Conservation (phyloP, 1,140 invertebrate genomes). For the Aphelenchoides avenae region DNA sequence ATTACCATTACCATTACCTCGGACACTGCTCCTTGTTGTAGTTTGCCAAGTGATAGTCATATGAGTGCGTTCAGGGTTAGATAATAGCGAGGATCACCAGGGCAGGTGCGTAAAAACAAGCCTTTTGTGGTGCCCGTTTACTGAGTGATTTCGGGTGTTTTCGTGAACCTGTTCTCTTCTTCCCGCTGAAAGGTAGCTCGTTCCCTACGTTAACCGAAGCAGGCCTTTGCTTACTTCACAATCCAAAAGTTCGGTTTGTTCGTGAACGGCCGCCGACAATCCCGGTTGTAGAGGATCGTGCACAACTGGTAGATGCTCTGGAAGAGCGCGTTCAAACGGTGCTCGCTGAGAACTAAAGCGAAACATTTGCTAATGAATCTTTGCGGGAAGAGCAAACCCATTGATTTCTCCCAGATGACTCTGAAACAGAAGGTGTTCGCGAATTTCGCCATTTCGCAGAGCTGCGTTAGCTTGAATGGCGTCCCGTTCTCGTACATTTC, state of each 20-base stretch:
- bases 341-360: slow-evolving; percentile 72
- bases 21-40: too few relatives aligned
- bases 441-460: slow-evolving; percentile 81
- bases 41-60: too few relatives aligned
- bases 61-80: too few relatives aligned
- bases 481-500: slow-evolving; percentile 97
- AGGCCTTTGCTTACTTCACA: slow-evolving; percentile 61
- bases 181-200: too few relatives aligned
- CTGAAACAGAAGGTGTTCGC: slow-evolving; percentile 89
- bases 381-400: too few relatives aligned
- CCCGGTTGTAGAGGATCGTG: slow-evolving; percentile 83
- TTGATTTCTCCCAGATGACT: slow-evolving; percentile 76
- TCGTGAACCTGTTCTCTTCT: too few relatives aligned
- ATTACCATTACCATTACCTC: too few relatives aligned
- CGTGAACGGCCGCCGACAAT: slow-evolving; percentile 82
- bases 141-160: too few relatives aligned
- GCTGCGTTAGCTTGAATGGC: slow-evolving; percentile 80
- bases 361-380: slow-evolving; percentile 4
- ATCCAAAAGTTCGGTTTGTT: slow-evolving; percentile 77
- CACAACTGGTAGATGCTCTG: slow-evolving; percentile 79
- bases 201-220: too few relatives aligned
- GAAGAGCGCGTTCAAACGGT: slow-evolving; percentile 74
- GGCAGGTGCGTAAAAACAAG: too few relatives aligned
- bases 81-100: too few relatives aligned
- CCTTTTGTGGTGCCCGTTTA: too few relatives aligned